Percentiles rank a stretch among this genome's conserved stretches.
Conservation (phyloP, 2,888 invertebrate species). For the Mesorhabditis spiculigera region DNA sequence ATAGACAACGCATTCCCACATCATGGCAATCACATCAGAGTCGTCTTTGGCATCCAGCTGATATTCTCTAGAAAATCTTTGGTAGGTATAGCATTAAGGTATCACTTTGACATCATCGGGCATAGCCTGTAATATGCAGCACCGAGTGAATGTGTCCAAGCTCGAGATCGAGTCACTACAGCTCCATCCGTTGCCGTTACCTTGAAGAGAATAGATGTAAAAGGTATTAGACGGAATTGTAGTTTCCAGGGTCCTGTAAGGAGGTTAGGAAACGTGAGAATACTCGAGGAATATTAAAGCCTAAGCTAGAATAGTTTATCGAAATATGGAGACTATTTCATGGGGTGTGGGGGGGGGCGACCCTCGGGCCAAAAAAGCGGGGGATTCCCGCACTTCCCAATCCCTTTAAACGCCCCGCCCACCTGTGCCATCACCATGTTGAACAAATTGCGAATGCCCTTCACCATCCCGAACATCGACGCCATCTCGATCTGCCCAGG, state of each 20-base stretch:
- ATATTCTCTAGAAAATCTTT: neutral
- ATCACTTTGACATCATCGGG: neutral
- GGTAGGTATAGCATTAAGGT: neutral
- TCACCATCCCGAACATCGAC: slow-evolving; percentile 1
- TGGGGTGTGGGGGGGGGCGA: no score
- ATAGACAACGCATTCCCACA: slow-evolving; percentile 5
- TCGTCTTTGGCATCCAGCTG: neutral
- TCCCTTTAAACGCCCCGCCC: no score
- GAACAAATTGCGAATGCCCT: neutral
- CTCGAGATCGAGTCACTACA: slow-evolving; percentile 2
- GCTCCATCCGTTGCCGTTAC: slow-evolving; percentile 2
- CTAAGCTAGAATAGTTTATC: no score
- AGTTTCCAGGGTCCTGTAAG: no score
- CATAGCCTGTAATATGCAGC: neutral
- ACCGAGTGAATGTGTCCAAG: neutral
- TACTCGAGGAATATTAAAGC: no score
- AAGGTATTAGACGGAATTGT: no score
- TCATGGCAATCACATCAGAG: neutral
- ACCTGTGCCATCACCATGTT: slow-evolving; percentile 2
- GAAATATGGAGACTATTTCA: no score
- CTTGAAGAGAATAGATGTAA: neutral
- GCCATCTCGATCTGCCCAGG: neutral
- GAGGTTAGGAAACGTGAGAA: no score
- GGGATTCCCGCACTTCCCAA: no score
- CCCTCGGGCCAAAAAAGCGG: no score